Evolutionary conservation across 1,140 invertebrate genomes (phyloP), one percentile per base, ranked within the genome.

Genomic region (Trissolcus basalis): DNA sequence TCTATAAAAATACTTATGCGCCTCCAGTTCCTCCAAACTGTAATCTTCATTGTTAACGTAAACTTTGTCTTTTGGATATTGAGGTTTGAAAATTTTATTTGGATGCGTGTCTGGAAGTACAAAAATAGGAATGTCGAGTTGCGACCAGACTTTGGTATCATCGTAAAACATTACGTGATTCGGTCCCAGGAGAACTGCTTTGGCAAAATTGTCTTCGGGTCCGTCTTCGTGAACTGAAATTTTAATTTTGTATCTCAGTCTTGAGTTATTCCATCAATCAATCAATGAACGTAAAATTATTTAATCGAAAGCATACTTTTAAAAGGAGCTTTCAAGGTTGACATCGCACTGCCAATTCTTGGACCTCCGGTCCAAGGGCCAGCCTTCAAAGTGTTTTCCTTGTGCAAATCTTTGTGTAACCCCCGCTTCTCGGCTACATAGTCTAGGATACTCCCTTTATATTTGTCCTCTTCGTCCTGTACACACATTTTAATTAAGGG

Each of bases 21-120:
- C 89, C 81, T 89, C 88, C 59, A 93, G 91, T 88, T 93, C 91
- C 85, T 93, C 92, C 86, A 93, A 89, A 84, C 92, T 92, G 80
- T 86, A 90, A 87, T 93, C 92, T 56, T 83, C 87, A 78, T 90
- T 89, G 79, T 91, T 89, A 64, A 88, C 85, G 84, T 93, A 93
- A 64, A 93, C 92, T 81, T 88, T 81, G 48, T 87, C 82, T 83
- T 88, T 85, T 77, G 85, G 85, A 80, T 89, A 88, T 64, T 85
- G 83, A 47, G 81, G 70, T 63, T 80, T 91, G 45, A 90, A 86
- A 59, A 91, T 89, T 84, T 91, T 89, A 50, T 87, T 89, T 71
- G 89, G 81, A 83, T 91, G 90, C 60, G 87, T 86, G 50, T 90
- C 89, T 80, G 93, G 92, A 78, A 91, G 89, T 83, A 92, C 89